phyloP scores from a whole-genome alignment of 2,797 vertebrate genomes.

The Neosilurus hyrtlii region DNA sequence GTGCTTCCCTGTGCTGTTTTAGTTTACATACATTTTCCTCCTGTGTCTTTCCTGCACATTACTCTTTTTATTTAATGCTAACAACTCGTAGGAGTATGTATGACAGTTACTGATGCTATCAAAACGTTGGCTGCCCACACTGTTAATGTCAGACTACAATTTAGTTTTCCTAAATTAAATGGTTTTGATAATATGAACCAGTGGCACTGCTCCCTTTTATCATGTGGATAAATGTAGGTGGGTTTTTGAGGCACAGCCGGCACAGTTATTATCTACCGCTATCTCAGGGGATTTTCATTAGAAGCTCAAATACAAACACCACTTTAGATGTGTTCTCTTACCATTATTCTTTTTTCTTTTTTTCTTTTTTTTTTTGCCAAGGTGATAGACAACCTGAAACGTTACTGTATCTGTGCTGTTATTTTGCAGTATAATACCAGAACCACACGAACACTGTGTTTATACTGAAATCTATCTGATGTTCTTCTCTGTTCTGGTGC shows the following conservation, averaged over 20 bases:
- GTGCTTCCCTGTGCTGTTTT: neutral
- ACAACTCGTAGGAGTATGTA: constrained; percentile 11
- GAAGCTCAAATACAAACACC: neutral
- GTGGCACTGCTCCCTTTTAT: neutral
- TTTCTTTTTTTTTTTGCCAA: neutral
- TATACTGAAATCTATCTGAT: neutral
- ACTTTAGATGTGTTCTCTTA: neutral
- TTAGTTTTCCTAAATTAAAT: constrained; percentile 14
- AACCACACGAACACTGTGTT: neutral
- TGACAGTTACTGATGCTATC: constrained; percentile 20
- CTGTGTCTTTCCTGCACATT: neutral
- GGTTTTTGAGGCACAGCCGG: constrained; percentile 1
- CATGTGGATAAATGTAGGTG: constrained; percentile 2
- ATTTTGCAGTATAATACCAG: neutral
- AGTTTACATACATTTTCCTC: neutral
- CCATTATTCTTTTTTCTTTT: neutral
- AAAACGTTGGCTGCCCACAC: neutral
- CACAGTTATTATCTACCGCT: neutral
- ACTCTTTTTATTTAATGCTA: neutral
- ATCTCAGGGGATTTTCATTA: neutral
- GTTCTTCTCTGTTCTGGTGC: neutral
- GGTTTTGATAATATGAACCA: constrained; percentile 10
- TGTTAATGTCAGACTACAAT: constrained; percentile 11
- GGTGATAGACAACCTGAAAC: neutral
- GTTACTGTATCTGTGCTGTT: neutral